These are phyloP conservation scores for Typhlichthys subterraneus DNA, from an alignment of 2,797 vertebrate species.

Conservation along the genomic window DNA sequence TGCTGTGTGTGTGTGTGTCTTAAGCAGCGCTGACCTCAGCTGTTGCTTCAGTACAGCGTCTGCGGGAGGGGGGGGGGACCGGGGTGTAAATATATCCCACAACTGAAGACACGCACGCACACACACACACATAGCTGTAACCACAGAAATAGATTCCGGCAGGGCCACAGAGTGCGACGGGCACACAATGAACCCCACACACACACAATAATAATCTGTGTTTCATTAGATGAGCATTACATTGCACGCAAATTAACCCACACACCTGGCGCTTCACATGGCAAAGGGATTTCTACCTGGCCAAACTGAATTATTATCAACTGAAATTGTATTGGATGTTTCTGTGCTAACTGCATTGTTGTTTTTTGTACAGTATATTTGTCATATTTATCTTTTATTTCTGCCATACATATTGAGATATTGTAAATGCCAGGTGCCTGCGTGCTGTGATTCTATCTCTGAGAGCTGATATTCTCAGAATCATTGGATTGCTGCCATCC, in stretches of 20 bases:
- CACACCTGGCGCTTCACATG: background rate
- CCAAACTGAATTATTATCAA: background rate
- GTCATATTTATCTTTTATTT: background rate
- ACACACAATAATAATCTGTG: conserved; percentile 14
- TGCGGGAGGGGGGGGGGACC: conserved; percentile 57
- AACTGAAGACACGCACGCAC: conserved; percentile 69
- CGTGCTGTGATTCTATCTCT: conserved; percentile 13
- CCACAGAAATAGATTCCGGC: conserved; percentile 75
- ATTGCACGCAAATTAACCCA: background rate
- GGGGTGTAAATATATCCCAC: conserved; percentile 73
- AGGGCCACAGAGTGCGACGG: conserved; percentile 47
- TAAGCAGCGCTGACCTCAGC: conserved; percentile 69
- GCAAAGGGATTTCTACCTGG: no score
- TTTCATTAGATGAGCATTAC: background rate
- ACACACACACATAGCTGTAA: conserved; percentile 60
- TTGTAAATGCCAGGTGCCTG: conserved; percentile 20
- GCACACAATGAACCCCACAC: conserved; percentile 36
- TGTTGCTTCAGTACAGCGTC: conserved; percentile 61
- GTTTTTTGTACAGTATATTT: background rate
- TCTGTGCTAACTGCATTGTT: background rate
- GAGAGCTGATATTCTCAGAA: conserved; percentile 5
- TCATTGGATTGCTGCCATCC: background rate
- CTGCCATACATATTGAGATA: conserved; percentile 1
- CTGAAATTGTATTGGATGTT: background rate
- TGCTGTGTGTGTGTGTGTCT: conserved; percentile 36